These are phyloP conservation scores for Champsocephalus gunnari DNA, from an alignment of 2,797 vertebrate species.

Conservation along the genomic window DNA sequence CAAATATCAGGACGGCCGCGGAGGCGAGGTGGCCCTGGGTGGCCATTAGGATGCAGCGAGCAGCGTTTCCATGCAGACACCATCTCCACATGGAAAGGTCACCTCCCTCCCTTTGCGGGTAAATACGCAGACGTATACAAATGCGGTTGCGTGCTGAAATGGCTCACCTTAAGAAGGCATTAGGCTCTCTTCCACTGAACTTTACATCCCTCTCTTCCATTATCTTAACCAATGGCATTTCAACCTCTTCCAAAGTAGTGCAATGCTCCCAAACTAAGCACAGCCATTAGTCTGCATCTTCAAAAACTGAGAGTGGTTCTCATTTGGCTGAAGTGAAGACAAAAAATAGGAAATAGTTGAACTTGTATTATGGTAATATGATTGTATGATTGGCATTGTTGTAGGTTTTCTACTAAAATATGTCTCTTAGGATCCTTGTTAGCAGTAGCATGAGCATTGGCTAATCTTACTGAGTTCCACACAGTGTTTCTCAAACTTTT, in stretches of 20 bases:
- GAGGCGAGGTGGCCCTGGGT: slow-evolving; percentile 82
- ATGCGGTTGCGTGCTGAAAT: slow-evolving; percentile 82
- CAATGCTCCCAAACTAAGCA: slow-evolving; percentile 54
- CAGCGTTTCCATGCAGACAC: slow-evolving; percentile 83
- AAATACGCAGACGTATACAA: slow-evolving; percentile 88
- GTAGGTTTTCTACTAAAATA: neutral
- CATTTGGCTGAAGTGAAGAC: slow-evolving; percentile 13
- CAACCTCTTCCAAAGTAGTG: slow-evolving; percentile 63
- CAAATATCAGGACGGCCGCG: slow-evolving; percentile 85
- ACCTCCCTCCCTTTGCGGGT: slow-evolving; percentile 82
- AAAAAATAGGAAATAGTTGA: neutral
- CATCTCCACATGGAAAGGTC: slow-evolving; percentile 87
- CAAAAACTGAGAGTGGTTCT: slow-evolving; percentile 40
- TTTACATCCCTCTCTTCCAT: slow-evolving; percentile 78
- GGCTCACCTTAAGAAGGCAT: slow-evolving; percentile 87
- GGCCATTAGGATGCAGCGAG: slow-evolving; percentile 88
- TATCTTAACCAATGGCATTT: slow-evolving; percentile 82
- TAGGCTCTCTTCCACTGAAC: slow-evolving; percentile 80
- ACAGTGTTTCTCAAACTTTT: too few relatives aligned
- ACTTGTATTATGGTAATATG: neutral
- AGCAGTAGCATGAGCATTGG: too few relatives aligned
- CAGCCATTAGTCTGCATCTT: slow-evolving; percentile 42
- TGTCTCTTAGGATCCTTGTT: too few relatives aligned
- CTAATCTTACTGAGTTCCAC: too few relatives aligned
- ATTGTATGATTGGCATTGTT: slow-evolving; percentile 18